Percentiles rank a stretch among this genome's conserved stretches.
Evolutionary conservation across 1,140 invertebrate genomes (phyloP).

Genomic region (Dendroctonus ponderosae): DNA sequence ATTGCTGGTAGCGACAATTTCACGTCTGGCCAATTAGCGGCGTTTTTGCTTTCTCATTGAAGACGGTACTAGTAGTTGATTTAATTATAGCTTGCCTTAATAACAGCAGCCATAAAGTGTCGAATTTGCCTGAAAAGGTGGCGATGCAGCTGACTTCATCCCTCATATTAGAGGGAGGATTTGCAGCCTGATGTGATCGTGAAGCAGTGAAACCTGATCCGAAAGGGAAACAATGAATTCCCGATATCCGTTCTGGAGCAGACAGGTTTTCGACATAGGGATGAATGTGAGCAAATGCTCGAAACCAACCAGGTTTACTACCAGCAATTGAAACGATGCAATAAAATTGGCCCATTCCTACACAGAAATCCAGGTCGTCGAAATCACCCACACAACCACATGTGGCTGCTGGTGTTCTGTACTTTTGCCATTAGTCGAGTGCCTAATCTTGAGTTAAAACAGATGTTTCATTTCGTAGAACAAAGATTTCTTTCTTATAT

Average conservation of each 20-base stretch:
- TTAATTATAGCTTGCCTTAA: too few relatives aligned
- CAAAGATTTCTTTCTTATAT: constrained; percentile 35
- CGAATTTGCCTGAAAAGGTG: too few relatives aligned
- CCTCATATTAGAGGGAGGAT: too few relatives aligned
- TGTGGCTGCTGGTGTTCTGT: constrained; percentile 27
- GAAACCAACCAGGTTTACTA: background rate
- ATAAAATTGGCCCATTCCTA: constrained; percentile 1
- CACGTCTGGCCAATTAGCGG: background rate
- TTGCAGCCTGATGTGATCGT: too few relatives aligned
- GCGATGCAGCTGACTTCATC: too few relatives aligned
- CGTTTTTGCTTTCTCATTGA: too few relatives aligned
- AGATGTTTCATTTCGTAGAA: constrained; percentile 33
- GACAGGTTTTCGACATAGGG: background rate
- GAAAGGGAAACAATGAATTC: constrained; percentile 27
- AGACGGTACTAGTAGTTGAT: too few relatives aligned
- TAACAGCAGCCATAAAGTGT: too few relatives aligned
- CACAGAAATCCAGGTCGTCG: constrained; percentile 26
- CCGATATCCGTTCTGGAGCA: constrained; percentile 6
- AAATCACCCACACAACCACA: constrained; percentile 32
- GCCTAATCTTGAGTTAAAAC: constrained; percentile 36
- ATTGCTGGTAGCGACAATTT: background rate
- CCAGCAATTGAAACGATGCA: background rate
- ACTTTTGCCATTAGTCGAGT: constrained; percentile 36
- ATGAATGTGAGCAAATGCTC: too few relatives aligned
- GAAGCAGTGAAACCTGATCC: constrained; percentile 22